phyloP scores from a whole-genome alignment of 2,797 vertebrate species.

The Heterohyrax brucei region DNA sequence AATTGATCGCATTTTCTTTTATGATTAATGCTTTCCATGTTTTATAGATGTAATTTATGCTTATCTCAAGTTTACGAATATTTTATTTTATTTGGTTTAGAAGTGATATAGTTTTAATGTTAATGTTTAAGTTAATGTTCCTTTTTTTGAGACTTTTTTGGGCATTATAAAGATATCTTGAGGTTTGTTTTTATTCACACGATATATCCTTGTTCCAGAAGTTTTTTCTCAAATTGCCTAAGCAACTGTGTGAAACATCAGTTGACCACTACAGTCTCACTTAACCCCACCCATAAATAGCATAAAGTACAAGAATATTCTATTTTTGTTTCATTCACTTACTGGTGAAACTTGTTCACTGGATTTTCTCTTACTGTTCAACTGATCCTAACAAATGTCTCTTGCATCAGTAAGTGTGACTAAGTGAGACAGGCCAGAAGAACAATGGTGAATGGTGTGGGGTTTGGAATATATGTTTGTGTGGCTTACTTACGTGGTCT shows the following conservation, averaged over 20 bases:
- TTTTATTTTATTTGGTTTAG: background rate
- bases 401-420: background rate
- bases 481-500: background rate
- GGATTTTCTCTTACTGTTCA: background rate
- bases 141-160: background rate
- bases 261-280: background rate
- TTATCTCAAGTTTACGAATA: background rate
- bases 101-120: background rate
- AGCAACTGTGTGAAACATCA: background rate
- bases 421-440: background rate
- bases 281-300: background rate
- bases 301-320: background rate
- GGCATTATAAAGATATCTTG: background rate
- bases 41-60: background rate
- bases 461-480: background rate
- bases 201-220: background rate
- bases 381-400: background rate
- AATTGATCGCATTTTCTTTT: background rate
- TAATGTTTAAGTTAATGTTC: conserved; percentile 22
- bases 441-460: background rate
- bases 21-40: background rate
- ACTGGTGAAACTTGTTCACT: background rate
- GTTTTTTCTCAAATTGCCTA: background rate
- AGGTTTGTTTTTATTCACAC: background rate
- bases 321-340: background rate